Base-by-base conservation (phyloP, 2,113 vertebrate genomes). In the Motacilla alba region DNA sequence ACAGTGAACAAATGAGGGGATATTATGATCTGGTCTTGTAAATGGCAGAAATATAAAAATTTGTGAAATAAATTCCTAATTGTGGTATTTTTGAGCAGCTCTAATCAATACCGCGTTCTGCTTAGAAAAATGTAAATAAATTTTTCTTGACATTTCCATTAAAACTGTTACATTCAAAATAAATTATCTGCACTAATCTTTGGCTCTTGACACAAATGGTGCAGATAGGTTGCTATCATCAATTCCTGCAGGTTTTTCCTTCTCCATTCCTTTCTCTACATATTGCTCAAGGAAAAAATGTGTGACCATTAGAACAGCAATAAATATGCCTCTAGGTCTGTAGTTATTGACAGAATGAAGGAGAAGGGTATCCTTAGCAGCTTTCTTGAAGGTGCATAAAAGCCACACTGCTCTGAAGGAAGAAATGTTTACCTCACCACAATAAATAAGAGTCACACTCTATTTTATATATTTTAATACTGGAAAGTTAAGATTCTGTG, bases 1-100 rank as follows among this genome's bases (percentile, higher is more conserved):
- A 23, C 53, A 63, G 58, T 46, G 62, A 87, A 74, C 37, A 81
- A 90, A 92, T 83, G 85, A 90, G 53, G 37, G 37, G 43, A 43
- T 93, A 30, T 90, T 75, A 78, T 47, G 56, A 90, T 93, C 60
- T 82, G 58, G 43, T 79, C 83, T 73, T 80, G 27, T 93, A 93
- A 86, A 93, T 91, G 70, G 67, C 55, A 77, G 83, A 90, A 70
- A 63, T 62, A 58, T 53, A 88, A 94, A 87, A 93, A 90, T 93
- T 93, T 90, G n/a, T 83, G 69, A 90, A 93, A 91, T 94, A 95
- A 97, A 96, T 94, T 94, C 83, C 75, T 89, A 87, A 91, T 79
- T 89, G 53, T 82, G 77, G 87, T 84, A 76, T 86, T 58, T 83
- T 83, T 78, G 46, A 94, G 53, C 21, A 2, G 35, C 68, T 78